Evolutionary conservation across 2,888 invertebrate genomes (phyloP), one percentile per base, ranked within the genome.

Genomic region (Aelia acuminata): DNA sequence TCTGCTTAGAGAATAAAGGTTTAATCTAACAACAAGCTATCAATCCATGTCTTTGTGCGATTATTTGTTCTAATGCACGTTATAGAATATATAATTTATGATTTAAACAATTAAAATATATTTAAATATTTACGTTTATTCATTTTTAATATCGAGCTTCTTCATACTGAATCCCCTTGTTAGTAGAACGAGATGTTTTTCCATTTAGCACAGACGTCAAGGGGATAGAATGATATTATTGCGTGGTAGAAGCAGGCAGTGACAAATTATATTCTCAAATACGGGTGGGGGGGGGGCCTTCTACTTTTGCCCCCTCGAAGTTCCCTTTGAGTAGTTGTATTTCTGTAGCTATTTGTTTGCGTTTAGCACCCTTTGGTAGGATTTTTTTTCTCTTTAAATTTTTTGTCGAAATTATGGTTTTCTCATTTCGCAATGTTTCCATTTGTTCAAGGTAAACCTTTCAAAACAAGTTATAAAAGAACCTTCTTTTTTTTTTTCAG

Each of bases 241-340:
- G 50, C 50, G 22, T 53, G 50, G 50, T n/a, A 11, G 50, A 53
- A 53, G 50, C 50, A 5, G 50, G 50, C 50, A 53, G 50, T 53
- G 50, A 53, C 50, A 53, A 53, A 53, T 53, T 53, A 53, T 53
- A 53, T 53, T 53, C 50, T 53, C 50, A 53, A 53, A 53, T 53
- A n/a, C n/a, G 50, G n/a, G n/a, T n/a, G n/a, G n/a, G n/a, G n/a
- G n/a, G n/a, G n/a, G 7, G n/a, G 50, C 50, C 50, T n/a, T n/a
- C 50, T 53, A n/a, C 50, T 53, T 53, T 53, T n/a, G 18, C 50
- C 5, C 50, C 50, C n/a, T 5, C 10, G 4, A n/a, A 22, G 18
- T 53, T 53, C 22, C 50, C 50, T 53, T 53, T 53, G 50, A 22
- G 50, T n/a, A n/a, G 4, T n/a, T 53, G 50, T 53, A 53, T n/a